A percentile compares a stretch with the other conserved stretches of the same genome.
These are phyloP conservation scores for Syngnathus floridae DNA, from an alignment of 2,113 vertebrate species.

Conservation along the genomic window DNA sequence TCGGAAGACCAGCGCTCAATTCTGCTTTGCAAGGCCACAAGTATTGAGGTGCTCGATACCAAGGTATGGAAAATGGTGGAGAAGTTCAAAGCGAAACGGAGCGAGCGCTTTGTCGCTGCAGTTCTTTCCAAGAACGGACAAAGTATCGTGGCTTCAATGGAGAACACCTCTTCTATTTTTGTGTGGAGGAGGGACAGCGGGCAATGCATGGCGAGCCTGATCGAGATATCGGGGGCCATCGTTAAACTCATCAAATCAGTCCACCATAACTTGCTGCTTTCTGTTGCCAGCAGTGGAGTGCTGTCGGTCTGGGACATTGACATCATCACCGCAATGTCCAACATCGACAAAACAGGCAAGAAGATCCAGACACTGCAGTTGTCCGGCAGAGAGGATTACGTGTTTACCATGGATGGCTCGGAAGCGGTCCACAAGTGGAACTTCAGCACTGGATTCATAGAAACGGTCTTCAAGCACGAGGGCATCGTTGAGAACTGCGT, in stretches of 20 bases:
- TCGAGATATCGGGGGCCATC: constrained; percentile 95
- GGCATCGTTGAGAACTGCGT: constrained; percentile 94
- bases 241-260: constrained; percentile 93
- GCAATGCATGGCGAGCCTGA: constrained; percentile 96
- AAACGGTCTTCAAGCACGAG: constrained; percentile 94
- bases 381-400: constrained; percentile 87
- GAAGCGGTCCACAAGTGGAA: constrained; percentile 97
- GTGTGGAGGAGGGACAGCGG: constrained; percentile 96
- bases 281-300: constrained; percentile 91
- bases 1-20: constrained; percentile 95
- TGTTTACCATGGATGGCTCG: constrained; percentile 93
- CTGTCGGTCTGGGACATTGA: constrained; percentile 98
- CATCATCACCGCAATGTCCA: constrained; percentile 98
- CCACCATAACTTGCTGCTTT: constrained; percentile 93
- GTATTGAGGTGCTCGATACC: constrained; percentile 92
- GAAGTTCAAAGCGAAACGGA: constrained; percentile 95
- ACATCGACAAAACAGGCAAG: constrained; percentile 98
- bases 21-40: constrained; percentile 91
- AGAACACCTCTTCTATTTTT: constrained; percentile 97
- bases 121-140: constrained; percentile 94
- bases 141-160: constrained; percentile 97
- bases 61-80: constrained; percentile 92
- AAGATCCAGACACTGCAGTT: constrained; percentile 85
- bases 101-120: constrained; percentile 87
- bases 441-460: constrained; percentile 93